Percentiles rank a stretch among this genome's conserved stretches.
Evolutionary conservation across 2,113 vertebrate genomes (phyloP).

Genomic region (Egretta garzetta): DNA sequence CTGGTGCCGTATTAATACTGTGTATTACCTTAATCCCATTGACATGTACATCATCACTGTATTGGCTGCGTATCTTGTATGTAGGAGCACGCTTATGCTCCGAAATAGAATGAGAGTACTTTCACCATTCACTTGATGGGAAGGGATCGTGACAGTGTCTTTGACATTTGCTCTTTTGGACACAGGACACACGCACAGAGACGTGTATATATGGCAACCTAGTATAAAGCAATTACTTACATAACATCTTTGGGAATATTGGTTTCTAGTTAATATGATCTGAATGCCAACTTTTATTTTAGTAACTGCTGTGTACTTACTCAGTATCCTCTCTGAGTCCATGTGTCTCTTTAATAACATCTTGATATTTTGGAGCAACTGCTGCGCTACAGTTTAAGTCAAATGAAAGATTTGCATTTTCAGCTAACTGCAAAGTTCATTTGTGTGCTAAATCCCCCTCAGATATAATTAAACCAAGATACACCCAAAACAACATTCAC

Average conservation of each 20-base stretch:
- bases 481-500: not conserved
- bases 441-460: not conserved
- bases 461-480: not conserved
- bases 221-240: not conserved
- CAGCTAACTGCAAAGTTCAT: not conserved
- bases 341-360: constrained; percentile 53
- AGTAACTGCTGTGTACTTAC: constrained; percentile 7
- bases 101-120: not conserved
- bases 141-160: not conserved
- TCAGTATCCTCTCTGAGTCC: not conserved
- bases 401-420: constrained; percentile 37
- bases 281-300: constrained; percentile 16
- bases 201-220: not conserved
- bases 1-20: constrained; percentile 15
- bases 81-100: not conserved
- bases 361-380: constrained; percentile 67
- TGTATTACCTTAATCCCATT: not conserved
- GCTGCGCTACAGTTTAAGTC: constrained; percentile 48
- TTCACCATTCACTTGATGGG: not conserved
- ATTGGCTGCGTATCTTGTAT: not conserved
- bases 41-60: not conserved
- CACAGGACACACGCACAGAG: not conserved
- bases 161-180: not conserved
- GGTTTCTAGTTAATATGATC: not conserved
- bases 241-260: not conserved